Percentiles rank a stretch among this genome's conserved stretches.
Evolutionary conservation across 1,140 invertebrate species (phyloP).

Genomic region (Gryon sp.): DNA sequence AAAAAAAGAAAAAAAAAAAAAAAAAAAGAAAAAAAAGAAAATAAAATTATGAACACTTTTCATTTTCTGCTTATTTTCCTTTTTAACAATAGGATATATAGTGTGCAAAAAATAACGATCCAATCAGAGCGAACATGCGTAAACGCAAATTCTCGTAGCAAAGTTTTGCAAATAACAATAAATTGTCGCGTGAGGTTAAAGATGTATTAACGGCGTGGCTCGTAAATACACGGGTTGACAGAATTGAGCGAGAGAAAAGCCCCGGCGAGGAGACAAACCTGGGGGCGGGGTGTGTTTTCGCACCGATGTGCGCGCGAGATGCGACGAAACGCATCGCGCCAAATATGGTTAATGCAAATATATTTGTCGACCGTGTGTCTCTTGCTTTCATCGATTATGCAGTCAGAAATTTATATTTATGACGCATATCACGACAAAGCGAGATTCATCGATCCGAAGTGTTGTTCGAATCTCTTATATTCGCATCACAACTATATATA

Average conservation of each 20-base stretch:
- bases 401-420: slow-evolving; percentile 77
- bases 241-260: slow-evolving; percentile 23
- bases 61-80: too few species aligned
- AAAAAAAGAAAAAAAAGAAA: too few species aligned
- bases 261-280: too few species aligned
- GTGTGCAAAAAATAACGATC: too few species aligned
- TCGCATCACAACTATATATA: too few species aligned
- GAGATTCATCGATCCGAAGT: slow-evolving; percentile 66
- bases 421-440: slow-evolving; percentile 62
- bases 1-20: too few species aligned
- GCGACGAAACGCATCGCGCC: slow-evolving; percentile 17
- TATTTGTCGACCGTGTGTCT: slow-evolving; percentile 57
- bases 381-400: slow-evolving; percentile 77
- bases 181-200: slow-evolving; percentile 22
- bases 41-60: too few species aligned
- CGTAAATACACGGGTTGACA: slow-evolving; percentile 29
- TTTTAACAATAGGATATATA: too few species aligned
- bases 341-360: slow-evolving; percentile 57
- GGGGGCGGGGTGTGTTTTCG: slow-evolving; percentile 45
- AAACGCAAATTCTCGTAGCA: background rate
- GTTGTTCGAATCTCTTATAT: slow-evolving; percentile 30
- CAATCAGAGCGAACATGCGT: slow-evolving; percentile 30
- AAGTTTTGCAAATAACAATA: slow-evolving; percentile 20
- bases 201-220: slow-evolving; percentile 21
- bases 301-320: too few species aligned